A percentile compares a stretch with the other conserved stretches of the same genome.
Evolutionary conservation across 2,113 vertebrate species (phyloP).

Genomic region (Zapus hudsonius): DNA sequence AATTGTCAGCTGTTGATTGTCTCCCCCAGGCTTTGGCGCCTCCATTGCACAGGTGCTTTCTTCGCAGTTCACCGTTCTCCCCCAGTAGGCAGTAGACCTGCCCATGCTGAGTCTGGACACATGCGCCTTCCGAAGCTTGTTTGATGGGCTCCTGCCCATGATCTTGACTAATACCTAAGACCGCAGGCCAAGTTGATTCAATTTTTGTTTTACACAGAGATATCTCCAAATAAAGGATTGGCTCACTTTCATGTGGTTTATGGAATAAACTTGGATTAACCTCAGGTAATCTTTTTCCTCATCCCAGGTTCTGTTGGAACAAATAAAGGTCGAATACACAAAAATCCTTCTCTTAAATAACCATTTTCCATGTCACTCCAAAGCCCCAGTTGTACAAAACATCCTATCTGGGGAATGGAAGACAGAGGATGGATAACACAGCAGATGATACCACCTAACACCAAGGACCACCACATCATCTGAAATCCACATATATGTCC

Average conservation of each 20-base stretch:
- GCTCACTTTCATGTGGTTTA: not conserved
- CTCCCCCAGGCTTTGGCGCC: too few species aligned
- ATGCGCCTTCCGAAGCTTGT: not conserved
- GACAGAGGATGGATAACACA: not conserved
- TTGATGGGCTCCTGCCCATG: not conserved
- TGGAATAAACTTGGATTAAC: not conserved
- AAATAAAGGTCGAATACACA: not conserved
- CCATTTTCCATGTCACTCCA: not conserved
- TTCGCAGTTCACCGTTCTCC: too few species aligned
- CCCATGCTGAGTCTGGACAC: not conserved
- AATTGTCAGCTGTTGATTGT: too few species aligned
- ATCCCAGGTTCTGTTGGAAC: not conserved
- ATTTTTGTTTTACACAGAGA: not conserved
- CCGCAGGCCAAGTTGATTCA: not conserved
- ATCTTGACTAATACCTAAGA: not conserved
- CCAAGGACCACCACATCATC: not conserved
- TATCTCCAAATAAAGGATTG: not conserved
- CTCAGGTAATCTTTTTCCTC: not conserved
- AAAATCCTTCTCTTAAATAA: not conserved
- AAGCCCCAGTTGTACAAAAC: not conserved
- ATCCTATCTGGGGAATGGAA: too few species aligned
- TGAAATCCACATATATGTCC: not conserved
- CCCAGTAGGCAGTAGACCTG: too few species aligned
- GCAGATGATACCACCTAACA: not conserved
- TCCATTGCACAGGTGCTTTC: too few species aligned